Evolutionary conservation across 2,888 invertebrate genomes (phyloP).

Genomic region (Drosophila siamana): DNA sequence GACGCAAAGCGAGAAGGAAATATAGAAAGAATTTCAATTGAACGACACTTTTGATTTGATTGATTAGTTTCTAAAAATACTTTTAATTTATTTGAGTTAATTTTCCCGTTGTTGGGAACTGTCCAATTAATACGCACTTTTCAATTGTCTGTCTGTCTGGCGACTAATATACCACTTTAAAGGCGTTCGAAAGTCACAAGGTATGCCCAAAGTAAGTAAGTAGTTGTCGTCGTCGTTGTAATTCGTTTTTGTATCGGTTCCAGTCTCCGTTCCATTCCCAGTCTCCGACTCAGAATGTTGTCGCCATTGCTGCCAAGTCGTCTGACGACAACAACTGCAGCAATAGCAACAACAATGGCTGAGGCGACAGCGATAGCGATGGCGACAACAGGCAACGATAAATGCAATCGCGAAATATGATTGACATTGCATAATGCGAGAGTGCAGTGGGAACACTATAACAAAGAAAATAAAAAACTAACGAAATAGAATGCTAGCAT

Average conservation of each 20-base stretch:
- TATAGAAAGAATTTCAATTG: too few species aligned
- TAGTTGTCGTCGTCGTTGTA: slow-evolving; percentile 42
- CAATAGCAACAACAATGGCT: slow-evolving; percentile 2
- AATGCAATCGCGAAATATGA: slow-evolving; percentile 64
- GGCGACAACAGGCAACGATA: slow-evolving; percentile 55
- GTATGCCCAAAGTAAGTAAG: slow-evolving; percentile 16
- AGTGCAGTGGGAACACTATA: slow-evolving; percentile 11
- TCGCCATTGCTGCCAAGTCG: slow-evolving; percentile 45
- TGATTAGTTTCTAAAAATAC: too few species aligned
- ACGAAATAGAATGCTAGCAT: slow-evolving; percentile 29
- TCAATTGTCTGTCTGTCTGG: background rate
- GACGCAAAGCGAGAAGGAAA: too few species aligned
- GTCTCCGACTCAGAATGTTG: slow-evolving; percentile 48
- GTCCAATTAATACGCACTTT: too few species aligned
- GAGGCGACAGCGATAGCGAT: slow-evolving; percentile 14
- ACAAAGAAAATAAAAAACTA: slow-evolving; percentile 16
- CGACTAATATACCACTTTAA: slow-evolving; percentile 1
- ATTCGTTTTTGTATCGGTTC: slow-evolving; percentile 52
- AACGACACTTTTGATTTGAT: too few species aligned
- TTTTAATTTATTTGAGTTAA: too few species aligned
- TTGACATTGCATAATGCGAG: slow-evolving; percentile 73
- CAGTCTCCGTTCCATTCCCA: slow-evolving; percentile 9
- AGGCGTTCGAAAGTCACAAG: background rate
- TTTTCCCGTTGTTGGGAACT: too few species aligned
- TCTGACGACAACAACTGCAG: slow-evolving; percentile 27